Evolutionary conservation across 2,888 invertebrate genomes (phyloP).

Genomic region (Anagyrus pseudococci): DNA sequence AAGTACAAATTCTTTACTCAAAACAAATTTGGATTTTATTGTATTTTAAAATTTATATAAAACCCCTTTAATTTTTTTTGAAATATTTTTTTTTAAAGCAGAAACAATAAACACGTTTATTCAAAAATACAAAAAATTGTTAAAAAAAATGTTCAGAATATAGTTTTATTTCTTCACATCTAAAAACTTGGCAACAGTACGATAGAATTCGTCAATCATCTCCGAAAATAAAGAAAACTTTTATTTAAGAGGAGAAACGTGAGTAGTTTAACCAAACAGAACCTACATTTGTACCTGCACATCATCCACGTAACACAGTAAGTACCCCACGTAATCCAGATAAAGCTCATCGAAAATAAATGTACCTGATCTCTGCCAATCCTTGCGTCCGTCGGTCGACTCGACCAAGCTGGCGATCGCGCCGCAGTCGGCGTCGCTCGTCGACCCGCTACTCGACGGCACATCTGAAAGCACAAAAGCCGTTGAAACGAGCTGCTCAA

Average conservation of each 20-base stretch:
- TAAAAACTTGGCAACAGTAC: no score
- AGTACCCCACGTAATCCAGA: no score
- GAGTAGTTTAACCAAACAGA: no score
- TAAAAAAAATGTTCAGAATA: constrained; percentile 1
- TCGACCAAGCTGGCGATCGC: constrained; percentile 67
- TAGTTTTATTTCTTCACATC: no score
- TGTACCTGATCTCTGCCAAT: constrained; percentile 60
- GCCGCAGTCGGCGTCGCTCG: constrained; percentile 67
- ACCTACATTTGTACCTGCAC: no score
- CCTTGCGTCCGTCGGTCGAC: constrained; percentile 60
- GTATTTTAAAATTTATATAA: background rate
- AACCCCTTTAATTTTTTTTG: background rate
- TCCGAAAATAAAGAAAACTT: no score
- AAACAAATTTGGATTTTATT: no score
- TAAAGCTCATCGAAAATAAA: background rate
- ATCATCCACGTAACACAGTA: no score
- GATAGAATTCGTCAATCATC: no score
- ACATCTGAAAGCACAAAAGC: constrained; percentile 55
- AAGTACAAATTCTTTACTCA: background rate
- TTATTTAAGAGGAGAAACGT: no score
- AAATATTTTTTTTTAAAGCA: background rate
- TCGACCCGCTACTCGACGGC: constrained; percentile 66
- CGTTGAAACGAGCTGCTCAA: background rate
- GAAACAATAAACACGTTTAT: background rate
- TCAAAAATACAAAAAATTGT: background rate